Conservation (phyloP, 2,888 invertebrate species). For the Lacanobia wlatinum region DNA sequence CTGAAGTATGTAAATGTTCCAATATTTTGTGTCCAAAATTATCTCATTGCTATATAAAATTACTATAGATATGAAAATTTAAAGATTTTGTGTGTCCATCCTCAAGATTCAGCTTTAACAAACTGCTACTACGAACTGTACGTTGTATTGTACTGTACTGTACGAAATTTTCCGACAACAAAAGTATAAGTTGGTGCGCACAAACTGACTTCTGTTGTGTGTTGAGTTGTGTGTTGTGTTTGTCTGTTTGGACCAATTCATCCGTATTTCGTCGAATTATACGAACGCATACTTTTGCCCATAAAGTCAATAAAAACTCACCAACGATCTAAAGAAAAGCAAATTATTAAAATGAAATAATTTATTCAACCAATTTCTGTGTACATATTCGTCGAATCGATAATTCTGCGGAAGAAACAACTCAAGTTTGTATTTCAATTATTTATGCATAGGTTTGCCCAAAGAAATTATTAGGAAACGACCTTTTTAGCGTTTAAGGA, state of each 20-base stretch:
- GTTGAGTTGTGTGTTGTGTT: background rate
- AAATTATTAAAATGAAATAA: constrained; percentile 39
- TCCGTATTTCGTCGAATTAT: background rate
- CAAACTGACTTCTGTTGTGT: background rate
- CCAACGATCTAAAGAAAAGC: constrained; percentile 10
- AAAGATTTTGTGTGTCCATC: background rate
- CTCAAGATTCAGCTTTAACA: background rate
- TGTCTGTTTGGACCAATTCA: background rate
- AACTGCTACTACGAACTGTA: background rate
- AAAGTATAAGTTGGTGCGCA: background rate
- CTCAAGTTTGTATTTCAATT: constrained; percentile 22
- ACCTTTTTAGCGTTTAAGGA: constrained; percentile 13
- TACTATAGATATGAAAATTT: background rate
- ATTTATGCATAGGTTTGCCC: constrained; percentile 13
- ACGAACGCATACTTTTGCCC: too few relatives aligned
- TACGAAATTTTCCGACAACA: background rate
- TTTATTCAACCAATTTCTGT: constrained; percentile 28
- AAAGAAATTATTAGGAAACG: constrained; percentile 9
- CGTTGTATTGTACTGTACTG: too few relatives aligned
- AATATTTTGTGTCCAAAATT: background rate
- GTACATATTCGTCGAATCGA: constrained; percentile 6
- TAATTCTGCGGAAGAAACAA: constrained; percentile 22
- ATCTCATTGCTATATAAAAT: background rate
- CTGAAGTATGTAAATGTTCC: background rate
- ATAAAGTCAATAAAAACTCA: too few relatives aligned